These are phyloP conservation scores for Mystacornis crossleyi DNA, from an alignment of 2,113 vertebrate species.

Conservation along the genomic window DNA sequence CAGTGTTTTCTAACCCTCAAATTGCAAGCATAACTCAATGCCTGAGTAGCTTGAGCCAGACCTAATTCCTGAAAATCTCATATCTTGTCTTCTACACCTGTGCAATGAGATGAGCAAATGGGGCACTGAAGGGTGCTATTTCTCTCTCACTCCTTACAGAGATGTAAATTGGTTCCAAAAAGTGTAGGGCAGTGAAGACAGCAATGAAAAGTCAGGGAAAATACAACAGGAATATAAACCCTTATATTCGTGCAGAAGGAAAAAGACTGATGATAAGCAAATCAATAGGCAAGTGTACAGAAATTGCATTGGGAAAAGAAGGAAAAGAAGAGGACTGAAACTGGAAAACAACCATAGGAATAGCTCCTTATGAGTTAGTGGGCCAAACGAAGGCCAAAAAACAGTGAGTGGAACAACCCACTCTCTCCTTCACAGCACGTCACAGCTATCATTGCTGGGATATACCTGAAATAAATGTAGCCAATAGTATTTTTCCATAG, in stretches of 20 bases:
- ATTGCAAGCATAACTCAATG: background rate
- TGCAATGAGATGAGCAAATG: background rate
- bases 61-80: background rate
- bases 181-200: background rate
- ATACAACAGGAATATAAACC: background rate
- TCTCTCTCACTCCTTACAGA: background rate
- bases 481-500: background rate
- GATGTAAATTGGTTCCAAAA: constrained; percentile 10
- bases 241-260: background rate
- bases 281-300: background rate
- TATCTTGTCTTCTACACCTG: background rate
- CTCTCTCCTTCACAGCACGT: background rate
- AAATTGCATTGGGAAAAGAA: background rate
- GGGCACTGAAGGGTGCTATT: background rate
- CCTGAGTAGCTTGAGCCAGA: background rate
- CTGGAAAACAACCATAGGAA: background rate
- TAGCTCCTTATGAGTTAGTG: background rate
- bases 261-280: background rate
- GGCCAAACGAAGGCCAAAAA: background rate
- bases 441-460: background rate
- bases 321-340: background rate
- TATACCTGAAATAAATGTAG: background rate
- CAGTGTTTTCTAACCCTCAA: background rate
- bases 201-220: background rate
- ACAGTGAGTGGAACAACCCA: background rate